phyloP scores from a whole-genome alignment of 2,888 invertebrate species.

The Drosophila colorata region DNA sequence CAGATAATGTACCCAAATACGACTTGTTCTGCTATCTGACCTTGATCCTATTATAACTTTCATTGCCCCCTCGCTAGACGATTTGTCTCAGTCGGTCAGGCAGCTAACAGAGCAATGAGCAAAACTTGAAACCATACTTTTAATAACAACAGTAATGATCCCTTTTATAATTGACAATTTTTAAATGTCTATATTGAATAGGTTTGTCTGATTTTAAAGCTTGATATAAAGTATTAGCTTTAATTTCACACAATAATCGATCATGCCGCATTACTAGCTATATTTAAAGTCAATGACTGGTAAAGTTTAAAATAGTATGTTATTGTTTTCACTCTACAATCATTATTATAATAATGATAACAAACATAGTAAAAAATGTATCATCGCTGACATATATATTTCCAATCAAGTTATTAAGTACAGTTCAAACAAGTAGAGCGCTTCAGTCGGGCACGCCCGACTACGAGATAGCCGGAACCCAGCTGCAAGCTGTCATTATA shows the following conservation, averaged over 20 bases:
- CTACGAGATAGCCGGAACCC: no score
- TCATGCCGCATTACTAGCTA: not conserved
- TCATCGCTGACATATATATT: constrained; percentile 23
- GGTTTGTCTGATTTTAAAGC: no score
- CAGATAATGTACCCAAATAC: constrained; percentile 8
- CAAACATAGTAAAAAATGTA: not conserved
- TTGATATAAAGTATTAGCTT: not conserved
- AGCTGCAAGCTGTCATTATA: no score
- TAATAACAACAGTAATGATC: no score
- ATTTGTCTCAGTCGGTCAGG: not conserved
- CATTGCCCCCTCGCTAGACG: not conserved
- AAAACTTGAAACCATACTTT: not conserved
- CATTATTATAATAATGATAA: constrained; percentile 4
- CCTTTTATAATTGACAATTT: no score
- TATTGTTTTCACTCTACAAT: constrained; percentile 2
- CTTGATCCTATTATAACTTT: constrained; percentile 27
- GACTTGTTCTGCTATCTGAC: constrained; percentile 3
- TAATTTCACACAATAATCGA: constrained; percentile 1
- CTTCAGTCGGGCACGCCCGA: no score
- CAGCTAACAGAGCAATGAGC: not conserved
- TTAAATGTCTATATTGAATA: no score
- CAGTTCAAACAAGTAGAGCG: no score
- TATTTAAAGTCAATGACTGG: constrained; percentile 10
- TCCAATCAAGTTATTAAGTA: constrained; percentile 11
- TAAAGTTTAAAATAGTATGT: constrained; percentile 3